Evolutionary conservation across 2,797 vertebrate genomes (phyloP).

Genomic region (Sphaeramia orbicularis): DNA sequence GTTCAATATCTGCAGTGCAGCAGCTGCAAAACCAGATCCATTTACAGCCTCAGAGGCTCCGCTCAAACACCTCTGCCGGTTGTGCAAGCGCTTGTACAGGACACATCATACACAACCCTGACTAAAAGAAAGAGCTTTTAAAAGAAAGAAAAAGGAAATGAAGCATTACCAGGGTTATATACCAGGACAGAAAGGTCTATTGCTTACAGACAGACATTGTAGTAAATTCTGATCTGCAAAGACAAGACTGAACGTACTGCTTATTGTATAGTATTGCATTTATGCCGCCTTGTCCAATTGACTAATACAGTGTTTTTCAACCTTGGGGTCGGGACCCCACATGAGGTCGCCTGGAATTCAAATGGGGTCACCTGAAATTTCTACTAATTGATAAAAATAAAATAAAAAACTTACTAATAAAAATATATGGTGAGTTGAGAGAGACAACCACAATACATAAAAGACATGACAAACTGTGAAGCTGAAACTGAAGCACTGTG

Average conservation of each 20-base stretch:
- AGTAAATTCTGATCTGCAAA: background rate
- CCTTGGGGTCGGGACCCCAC: too few relatives aligned
- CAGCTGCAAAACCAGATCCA: constrained; percentile 14
- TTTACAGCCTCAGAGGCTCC: constrained; percentile 2
- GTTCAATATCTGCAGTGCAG: constrained; percentile 41
- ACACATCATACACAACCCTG: constrained; percentile 10
- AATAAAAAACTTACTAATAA: too few relatives aligned
- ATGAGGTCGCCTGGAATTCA: too few relatives aligned
- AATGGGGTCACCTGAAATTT: too few relatives aligned
- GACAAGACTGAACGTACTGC: background rate
- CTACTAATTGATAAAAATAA: too few relatives aligned
- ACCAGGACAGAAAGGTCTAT: background rate
- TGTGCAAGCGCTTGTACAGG: constrained; percentile 20
- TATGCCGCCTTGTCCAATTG: too few relatives aligned
- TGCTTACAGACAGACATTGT: background rate
- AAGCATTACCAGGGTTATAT: background rate
- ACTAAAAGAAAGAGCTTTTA: constrained; percentile 9
- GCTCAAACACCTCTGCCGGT: background rate
- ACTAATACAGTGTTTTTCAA: too few relatives aligned
- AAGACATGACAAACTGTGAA: too few relatives aligned
- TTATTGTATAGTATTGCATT: too few relatives aligned
- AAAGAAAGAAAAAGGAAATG: background rate
- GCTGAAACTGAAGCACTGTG: too few relatives aligned
- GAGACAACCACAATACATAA: too few relatives aligned
- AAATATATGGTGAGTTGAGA: too few relatives aligned